These are phyloP conservation scores for Drosophila paranaensis DNA, from an alignment of 2,888 invertebrate species.

Conservation along the genomic window DNA sequence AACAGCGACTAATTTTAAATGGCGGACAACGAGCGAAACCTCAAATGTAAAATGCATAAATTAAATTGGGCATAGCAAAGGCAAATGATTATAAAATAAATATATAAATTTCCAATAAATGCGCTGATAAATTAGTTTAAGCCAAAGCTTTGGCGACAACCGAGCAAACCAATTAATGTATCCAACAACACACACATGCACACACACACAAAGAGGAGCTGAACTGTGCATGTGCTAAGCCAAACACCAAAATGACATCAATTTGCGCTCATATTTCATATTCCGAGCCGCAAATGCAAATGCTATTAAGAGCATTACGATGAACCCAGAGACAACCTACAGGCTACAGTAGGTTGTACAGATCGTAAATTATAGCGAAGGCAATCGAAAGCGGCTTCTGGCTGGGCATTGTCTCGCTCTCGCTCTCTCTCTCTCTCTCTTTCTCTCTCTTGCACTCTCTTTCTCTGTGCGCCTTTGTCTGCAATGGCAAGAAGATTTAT, in stretches of 20 bases:
- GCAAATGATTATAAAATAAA: slow-evolving; percentile 7
- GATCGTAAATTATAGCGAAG: slow-evolving; percentile 58
- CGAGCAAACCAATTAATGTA: slow-evolving; percentile 54
- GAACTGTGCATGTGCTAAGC: slow-evolving; percentile 48
- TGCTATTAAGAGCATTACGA: slow-evolving; percentile 62
- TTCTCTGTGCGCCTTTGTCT: slow-evolving; percentile 31
- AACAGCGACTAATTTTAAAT: slow-evolving; percentile 53
- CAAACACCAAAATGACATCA: slow-evolving; percentile 59
- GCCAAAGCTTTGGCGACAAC: slow-evolving; percentile 52
- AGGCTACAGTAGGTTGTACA: slow-evolving; percentile 27
- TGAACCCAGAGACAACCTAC: slow-evolving; percentile 53
- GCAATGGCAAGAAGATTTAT: slow-evolving; percentile 54
- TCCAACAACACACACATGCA: slow-evolving; percentile 11
- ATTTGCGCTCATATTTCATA: slow-evolving; percentile 66
- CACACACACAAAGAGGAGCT: slow-evolving; percentile 19
- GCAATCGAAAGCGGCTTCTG: slow-evolving; percentile 50
- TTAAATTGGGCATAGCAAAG: slow-evolving; percentile 39
- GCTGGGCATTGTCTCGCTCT: slow-evolving; percentile 24
- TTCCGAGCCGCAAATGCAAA: slow-evolving; percentile 43
- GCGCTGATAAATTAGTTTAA: slow-evolving; percentile 51
- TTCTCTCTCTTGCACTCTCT: slow-evolving; percentile 2
- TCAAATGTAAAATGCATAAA: slow-evolving; percentile 55
- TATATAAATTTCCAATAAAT: slow-evolving; percentile 13
- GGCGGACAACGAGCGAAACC: slow-evolving; percentile 34
- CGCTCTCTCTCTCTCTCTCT: not conserved